A percentile compares a stretch with the other conserved stretches of the same genome.
phyloP scores from a whole-genome alignment of 2,797 vertebrate species.

The Mormyrus hasselquistii region DNA sequence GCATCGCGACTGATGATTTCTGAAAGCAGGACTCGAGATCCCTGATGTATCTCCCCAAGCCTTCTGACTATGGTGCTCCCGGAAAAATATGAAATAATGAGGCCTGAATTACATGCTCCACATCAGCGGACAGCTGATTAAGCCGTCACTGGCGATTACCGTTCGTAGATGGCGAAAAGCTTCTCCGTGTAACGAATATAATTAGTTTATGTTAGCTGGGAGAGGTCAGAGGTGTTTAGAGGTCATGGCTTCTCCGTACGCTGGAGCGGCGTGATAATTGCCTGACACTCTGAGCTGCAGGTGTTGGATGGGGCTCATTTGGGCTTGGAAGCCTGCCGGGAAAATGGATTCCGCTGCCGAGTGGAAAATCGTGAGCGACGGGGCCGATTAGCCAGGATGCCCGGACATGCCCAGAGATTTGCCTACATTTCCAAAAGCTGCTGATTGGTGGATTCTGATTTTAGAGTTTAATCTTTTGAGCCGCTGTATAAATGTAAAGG shows the following conservation, averaged over 20 bases:
- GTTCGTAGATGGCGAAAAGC: slow-evolving; percentile 49
- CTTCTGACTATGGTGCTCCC: slow-evolving; percentile 49
- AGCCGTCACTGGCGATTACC: slow-evolving; percentile 69
- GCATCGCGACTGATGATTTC: slow-evolving; percentile 64
- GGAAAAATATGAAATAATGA: slow-evolving; percentile 72
- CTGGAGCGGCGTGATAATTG: slow-evolving; percentile 84
- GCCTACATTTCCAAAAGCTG: not conserved
- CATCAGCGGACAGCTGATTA: slow-evolving; percentile 64
- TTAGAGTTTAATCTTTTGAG: not conserved
- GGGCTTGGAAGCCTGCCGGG: slow-evolving; percentile 66
- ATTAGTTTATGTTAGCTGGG: slow-evolving; percentile 97
- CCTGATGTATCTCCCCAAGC: slow-evolving; percentile 43
- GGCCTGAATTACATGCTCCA: slow-evolving; percentile 56
- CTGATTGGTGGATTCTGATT: not conserved
- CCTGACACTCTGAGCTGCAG: slow-evolving; percentile 73
- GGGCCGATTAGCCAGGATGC: slow-evolving; percentile 67
- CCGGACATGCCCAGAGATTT: slow-evolving; percentile 44
- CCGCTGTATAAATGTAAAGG: not conserved
- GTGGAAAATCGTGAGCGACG: slow-evolving; percentile 67
- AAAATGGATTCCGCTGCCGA: slow-evolving; percentile 64
- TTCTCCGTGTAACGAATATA: slow-evolving; percentile 64
- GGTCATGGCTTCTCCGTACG: slow-evolving; percentile 79
- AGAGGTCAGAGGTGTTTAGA: slow-evolving; percentile 82
- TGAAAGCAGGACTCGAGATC: slow-evolving; percentile 37
- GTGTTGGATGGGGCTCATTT: slow-evolving; percentile 84